Evolutionary conservation across 2,797 vertebrate genomes (phyloP), one percentile per base, ranked within the genome.

Genomic region (Adelosebastes latens): DNA sequence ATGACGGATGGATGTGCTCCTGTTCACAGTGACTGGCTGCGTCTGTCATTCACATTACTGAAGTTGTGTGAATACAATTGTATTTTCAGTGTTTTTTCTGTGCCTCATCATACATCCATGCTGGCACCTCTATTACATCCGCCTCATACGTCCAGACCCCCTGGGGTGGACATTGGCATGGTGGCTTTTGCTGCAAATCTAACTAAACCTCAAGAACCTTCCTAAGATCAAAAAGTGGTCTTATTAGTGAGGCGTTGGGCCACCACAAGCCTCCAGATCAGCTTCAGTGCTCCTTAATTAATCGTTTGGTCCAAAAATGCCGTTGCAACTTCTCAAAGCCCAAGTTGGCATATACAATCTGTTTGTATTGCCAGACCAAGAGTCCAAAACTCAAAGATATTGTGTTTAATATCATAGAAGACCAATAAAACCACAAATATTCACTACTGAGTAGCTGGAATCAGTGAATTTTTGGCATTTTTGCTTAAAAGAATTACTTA

Each of bases 11-110:
- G 71, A 75, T 58, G 46, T 55, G 76, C 79, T 78, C 18, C 82
- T 25, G 61, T 74, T 78, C 70, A 27, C 75, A 68, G 81, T 24
- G 59, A 31, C 64, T 34, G 29, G 68, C 71, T 80, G 72, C 52
- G 70, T 79, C 88, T 91, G 86, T 80, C 77, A 59, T 89, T 92
- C 59, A 76, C 86, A 87, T 92, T 75, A 88, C 46, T 31, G 32
- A 11, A 49, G 66, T 46, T 74, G 25, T 60, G 67, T 68, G 59
- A 73, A 78, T 61, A 63, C 68, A 68, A 34, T 74, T 18, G 20
- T 77, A 64, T 82, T 18, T 69, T 39, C 14, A 20, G 0, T 46
- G 42, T 79, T 70, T 68, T 16, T 62, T 72, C 24, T 58, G 22
- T 55, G 52, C 42, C 22, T 78, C 58, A 24, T 78, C 29, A 12